phyloP scores from a whole-genome alignment of 2,888 invertebrate species.

The Seladonia tumulorum region DNA sequence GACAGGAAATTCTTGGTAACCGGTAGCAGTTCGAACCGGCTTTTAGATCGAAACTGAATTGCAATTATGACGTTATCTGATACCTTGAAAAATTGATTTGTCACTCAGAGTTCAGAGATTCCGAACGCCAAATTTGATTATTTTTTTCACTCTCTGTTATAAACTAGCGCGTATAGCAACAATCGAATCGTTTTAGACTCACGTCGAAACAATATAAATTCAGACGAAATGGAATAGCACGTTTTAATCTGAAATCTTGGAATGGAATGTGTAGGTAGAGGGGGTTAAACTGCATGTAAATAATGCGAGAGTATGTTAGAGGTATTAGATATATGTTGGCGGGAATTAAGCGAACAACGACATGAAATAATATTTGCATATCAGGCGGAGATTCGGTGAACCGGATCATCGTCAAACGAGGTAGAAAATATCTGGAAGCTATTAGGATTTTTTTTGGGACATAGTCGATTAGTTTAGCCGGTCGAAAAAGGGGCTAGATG shows the following conservation, averaged over 20 bases:
- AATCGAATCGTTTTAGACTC: no score
- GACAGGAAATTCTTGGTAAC: neutral
- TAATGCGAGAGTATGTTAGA: no score
- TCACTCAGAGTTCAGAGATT: neutral
- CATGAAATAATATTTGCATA: neutral
- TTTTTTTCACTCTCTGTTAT: no score
- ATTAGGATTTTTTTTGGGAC: neutral
- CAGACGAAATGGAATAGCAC: no score
- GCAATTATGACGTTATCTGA: neutral
- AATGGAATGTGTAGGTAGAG: no score
- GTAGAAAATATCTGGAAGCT: neutral
- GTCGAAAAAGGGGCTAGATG: neutral
- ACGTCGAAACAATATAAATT: no score
- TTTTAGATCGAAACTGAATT: neutral
- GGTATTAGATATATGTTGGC: no score
- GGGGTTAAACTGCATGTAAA: no score
- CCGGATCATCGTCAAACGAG: neutral
- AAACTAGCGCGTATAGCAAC: no score
- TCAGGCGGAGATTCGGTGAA: neutral
- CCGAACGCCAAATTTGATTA: no score
- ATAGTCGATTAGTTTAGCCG: neutral
- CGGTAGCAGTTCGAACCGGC: neutral
- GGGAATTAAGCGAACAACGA: neutral
- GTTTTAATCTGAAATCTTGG: no score
- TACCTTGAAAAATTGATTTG: neutral